Percentiles rank a stretch among this genome's conserved stretches.
Conservation (phyloP, 2,888 invertebrate genomes). For the Agrilus mali region DNA sequence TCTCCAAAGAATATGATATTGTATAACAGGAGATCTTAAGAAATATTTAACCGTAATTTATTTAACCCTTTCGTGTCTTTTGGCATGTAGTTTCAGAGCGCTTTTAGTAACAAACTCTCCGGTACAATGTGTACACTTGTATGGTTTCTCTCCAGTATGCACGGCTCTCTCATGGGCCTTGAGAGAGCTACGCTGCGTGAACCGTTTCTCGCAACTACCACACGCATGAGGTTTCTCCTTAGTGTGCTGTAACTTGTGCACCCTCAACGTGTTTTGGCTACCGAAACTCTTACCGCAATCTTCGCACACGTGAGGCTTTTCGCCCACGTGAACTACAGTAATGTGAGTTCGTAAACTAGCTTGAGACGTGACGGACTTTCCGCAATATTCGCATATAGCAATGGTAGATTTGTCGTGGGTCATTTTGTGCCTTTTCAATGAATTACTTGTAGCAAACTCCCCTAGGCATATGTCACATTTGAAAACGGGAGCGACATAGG, state of each 20-base stretch:
- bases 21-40: no score
- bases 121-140: slow-evolving; percentile 28
- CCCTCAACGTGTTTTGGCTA: slow-evolving; percentile 19
- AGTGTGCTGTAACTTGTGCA: no score
- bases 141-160: slow-evolving; percentile 25
- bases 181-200: slow-evolving; percentile 21
- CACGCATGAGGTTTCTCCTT: no score
- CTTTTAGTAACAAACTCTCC: slow-evolving; percentile 17
- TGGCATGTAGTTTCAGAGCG: slow-evolving; percentile 13
- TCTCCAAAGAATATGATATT: no score
- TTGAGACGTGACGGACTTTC: slow-evolving; percentile 25
- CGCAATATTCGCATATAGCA: slow-evolving; percentile 23
- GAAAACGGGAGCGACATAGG: slow-evolving; percentile 2
- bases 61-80: slow-evolving; percentile 9
- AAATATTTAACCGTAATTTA: no score
- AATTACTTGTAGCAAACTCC: no score
- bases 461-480: background rate
- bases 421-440: no score
- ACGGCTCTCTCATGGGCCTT: slow-evolving; percentile 21
- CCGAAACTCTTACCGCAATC: slow-evolving; percentile 26
- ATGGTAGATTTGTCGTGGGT: no score
- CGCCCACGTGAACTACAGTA: slow-evolving; percentile 26
- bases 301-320: slow-evolving; percentile 20
- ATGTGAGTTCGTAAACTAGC: slow-evolving; percentile 24
- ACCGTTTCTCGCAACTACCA: no score